Conservation (phyloP, 2,888 invertebrate species). For the Heliothis peltigera region DNA sequence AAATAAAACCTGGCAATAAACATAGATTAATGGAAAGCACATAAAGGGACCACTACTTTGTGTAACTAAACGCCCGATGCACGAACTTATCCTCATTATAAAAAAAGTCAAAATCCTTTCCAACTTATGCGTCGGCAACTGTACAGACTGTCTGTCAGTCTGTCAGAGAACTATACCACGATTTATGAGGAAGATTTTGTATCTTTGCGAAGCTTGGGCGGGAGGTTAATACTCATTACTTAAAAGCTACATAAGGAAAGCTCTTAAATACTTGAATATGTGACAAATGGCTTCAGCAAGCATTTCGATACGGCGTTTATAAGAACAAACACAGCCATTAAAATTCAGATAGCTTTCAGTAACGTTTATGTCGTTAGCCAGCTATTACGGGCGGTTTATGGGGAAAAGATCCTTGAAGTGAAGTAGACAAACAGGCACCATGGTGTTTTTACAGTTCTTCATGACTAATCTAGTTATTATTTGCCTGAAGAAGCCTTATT, state of each 20-base stretch:
- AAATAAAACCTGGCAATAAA: too few species aligned
- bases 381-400: slow-evolving; percentile 37
- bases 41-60: too few species aligned
- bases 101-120: too few species aligned
- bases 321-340: slow-evolving; percentile 29
- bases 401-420: slow-evolving; percentile 30
- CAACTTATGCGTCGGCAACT: too few species aligned
- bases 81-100: too few species aligned
- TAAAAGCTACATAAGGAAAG: background rate
- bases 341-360: slow-evolving; percentile 28
- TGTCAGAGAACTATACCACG: too few species aligned
- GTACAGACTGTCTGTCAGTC: too few species aligned
- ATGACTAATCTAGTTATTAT: background rate
- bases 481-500: slow-evolving; percentile 2
- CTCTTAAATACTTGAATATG: background rate
- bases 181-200: too few species aligned
- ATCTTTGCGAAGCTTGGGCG: too few species aligned
- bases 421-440: slow-evolving; percentile 41
- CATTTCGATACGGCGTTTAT: background rate
- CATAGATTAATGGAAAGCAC: too few species aligned
- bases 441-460: background rate
- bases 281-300: background rate
- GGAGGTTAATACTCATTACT: too few species aligned
- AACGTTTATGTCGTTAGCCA: slow-evolving; percentile 26
- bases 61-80: too few species aligned